Base-by-base conservation (phyloP, 2,888 invertebrate species). In the Allolobophora icterica region DNA sequence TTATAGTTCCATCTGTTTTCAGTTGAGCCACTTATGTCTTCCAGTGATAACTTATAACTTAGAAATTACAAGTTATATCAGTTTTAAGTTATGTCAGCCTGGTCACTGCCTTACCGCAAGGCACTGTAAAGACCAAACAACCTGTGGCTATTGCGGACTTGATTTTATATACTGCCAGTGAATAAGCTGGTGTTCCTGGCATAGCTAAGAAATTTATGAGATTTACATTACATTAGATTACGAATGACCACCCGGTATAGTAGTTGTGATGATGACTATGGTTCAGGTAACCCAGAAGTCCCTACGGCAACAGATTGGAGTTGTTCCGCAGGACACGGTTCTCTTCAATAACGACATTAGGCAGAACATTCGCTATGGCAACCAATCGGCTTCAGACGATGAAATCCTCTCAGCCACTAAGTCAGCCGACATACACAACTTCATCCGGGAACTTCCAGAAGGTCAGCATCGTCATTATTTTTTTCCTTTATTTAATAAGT, bases 331-430 rank as follows among this genome's bases (percentile, higher is more conserved):
- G 93, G 99, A 99, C 94, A 99, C 98, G 0, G 98, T 99, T 87
- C 96, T 99, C 0, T 99, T 99, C 94, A 99, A 99, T 95, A 98
- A 98, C 94, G 97, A 97, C 84, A 98, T 99, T 42, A 91, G 92
- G 93, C 99, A 98, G 95, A 99, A 99, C 95, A 99, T 99, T 93
- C 97, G 97, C 93, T 99, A 99, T 95, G 99, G 99, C 0, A 96
- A 97, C 93, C 96, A 98, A 89, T 96, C 96, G 30, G 97, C 99
- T 0, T 95, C 96, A 97, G 94, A 97, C 33, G 97, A 97, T 5
- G 98, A 98, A 94, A 96, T 99, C 3, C 97, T 98, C 93, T 96
- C 97, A 58, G 98, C 99, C 19, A 98, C 99, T 0, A 97, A 97
- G 94, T 97, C 97, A 93, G 99, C 99, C 0, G 99, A 99, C 94